Evolutionary conservation across 2,113 vertebrate species (phyloP), one percentile per base, ranked within the genome.

Genomic region (Nothocercus julius): DNA sequence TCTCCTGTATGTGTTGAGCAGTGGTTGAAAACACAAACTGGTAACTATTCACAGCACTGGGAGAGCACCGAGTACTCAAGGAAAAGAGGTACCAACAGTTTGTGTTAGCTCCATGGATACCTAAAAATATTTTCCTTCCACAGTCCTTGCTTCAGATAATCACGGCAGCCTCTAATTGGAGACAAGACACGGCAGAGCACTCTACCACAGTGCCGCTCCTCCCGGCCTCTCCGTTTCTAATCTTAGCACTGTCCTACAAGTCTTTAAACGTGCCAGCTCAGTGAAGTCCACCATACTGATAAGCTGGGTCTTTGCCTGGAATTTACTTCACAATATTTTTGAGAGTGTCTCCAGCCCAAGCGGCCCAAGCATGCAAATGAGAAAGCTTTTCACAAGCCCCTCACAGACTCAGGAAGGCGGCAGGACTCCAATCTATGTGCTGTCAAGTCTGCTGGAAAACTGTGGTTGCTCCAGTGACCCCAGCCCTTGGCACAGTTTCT

Each of bases 361-460:
- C 68, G 56, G 27, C n/a, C 44, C 15, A 54, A 42, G 13, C 28
- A 34, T 13, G 16, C 45, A 88, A 90, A 73, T 40, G 11, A 51
- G 82, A 68, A 91, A 77, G 32, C 19, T 80, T 87, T 83, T 85
- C 30, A 80, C 36, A 82, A 89, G 64, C 17, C 74, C 44, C 58
- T 69, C 30, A 54, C 44, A 70, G 79, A 73, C 24, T 28, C 30
- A 56, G 5, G 51, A 89, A 83, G 47, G 47, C 20, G 21, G 47
- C 47, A 89, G 38, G 34, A 78, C 16, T 72, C 19, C 24, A 64
- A 51, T 32, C 61, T 88, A 22, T 30, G 25, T 40, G 40, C 25
- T 68, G 15, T 30, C 2, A 1, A n/a, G 30, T 69, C 51, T 13
- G 8, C 32, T 76, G 47, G 28, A 86, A 72, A 95, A 76, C 20